Percentiles rank a stretch among this genome's conserved stretches.
Conservation (phyloP, 2,113 vertebrate genomes). For the Neogale vison region DNA sequence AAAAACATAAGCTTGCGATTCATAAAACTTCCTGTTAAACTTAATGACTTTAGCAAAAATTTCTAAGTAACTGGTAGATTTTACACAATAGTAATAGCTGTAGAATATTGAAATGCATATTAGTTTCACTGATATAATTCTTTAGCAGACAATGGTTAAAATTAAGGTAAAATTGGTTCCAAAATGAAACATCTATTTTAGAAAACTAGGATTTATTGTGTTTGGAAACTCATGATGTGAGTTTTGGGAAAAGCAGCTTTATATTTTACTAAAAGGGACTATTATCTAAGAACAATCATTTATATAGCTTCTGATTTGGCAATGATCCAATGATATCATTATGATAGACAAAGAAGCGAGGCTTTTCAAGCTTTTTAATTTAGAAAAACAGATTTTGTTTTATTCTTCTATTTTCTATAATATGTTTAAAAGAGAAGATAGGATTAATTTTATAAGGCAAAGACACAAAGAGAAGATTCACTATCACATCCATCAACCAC, state of each 20-base stretch:
- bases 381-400: conserved; percentile 16
- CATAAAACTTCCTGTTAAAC: conserved; percentile 39
- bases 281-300: conserved; percentile 26
- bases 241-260: conserved; percentile 40
- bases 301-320: neutral
- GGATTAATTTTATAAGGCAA: neutral
- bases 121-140: neutral
- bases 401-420: neutral
- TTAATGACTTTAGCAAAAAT: neutral
- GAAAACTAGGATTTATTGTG: conserved; percentile 37
- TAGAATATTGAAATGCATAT: conserved; percentile 27
- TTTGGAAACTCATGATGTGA: conserved; percentile 43
- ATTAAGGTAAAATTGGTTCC: conserved; percentile 39
- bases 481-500: neutral
- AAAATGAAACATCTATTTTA: conserved; percentile 58
- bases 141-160: neutral
- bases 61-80: neutral
- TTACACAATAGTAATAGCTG: neutral
- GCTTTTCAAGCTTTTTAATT: conserved; percentile 42
- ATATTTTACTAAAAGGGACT: conserved; percentile 39
- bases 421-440: neutral
- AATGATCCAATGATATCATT: neutral
- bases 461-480: neutral
- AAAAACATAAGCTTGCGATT: neutral
- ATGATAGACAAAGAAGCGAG: conserved; percentile 8